These are phyloP conservation scores for Sebastes nivosus DNA, from an alignment of 2,797 vertebrate genomes.

Conservation along the genomic window DNA sequence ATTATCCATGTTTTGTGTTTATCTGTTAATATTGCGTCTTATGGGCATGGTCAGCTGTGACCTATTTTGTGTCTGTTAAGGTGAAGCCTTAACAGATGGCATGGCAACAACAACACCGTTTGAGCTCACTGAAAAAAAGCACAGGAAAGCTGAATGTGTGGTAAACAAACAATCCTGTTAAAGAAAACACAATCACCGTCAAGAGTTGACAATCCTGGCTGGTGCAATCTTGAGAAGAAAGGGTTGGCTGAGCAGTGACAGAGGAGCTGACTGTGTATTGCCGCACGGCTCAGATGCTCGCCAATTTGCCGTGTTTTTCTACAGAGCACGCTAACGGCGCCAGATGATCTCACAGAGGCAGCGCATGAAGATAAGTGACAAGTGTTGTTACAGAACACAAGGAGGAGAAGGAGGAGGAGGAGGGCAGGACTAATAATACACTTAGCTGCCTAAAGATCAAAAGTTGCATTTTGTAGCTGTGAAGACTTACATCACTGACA, in stretches of 20 bases:
- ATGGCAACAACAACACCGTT: background rate
- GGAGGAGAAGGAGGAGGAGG: background rate
- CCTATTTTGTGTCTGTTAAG: background rate
- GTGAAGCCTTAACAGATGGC: background rate
- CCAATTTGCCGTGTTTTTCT: background rate
- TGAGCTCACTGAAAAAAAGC: background rate
- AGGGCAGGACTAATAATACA: constrained; percentile 6
- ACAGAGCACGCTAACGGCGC: background rate
- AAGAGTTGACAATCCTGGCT: background rate
- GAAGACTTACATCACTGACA: constrained; percentile 30
- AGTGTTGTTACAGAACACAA: background rate
- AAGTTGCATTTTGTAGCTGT: constrained; percentile 18
- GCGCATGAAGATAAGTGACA: constrained; percentile 8
- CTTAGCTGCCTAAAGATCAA: constrained; percentile 11
- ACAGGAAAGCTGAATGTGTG: background rate
- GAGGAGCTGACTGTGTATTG: background rate
- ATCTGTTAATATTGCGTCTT: background rate
- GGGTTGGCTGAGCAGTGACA: background rate
- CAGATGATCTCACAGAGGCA: constrained; percentile 2
- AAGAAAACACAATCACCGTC: background rate
- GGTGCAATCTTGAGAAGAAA: background rate
- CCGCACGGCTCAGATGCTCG: background rate
- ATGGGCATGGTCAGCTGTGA: background rate
- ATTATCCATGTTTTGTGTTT: background rate
- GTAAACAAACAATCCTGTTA: background rate